These are phyloP conservation scores for Micromussa lordhowensis DNA, from an alignment of 92 coral and sea anemone species.

Conservation along the genomic window DNA sequence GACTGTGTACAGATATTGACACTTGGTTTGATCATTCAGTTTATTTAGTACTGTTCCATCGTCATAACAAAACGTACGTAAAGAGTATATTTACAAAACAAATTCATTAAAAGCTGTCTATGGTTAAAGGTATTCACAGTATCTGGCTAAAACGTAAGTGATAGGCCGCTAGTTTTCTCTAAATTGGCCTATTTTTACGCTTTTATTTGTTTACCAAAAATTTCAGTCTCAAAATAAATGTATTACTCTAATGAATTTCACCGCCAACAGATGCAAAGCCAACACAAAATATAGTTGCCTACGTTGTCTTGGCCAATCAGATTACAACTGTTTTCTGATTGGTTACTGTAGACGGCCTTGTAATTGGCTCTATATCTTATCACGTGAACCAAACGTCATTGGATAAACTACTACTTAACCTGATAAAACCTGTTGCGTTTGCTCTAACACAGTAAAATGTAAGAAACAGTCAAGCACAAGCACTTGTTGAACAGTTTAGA, in stretches of 20 bases:
- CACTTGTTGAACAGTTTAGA: not conserved
- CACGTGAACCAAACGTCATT: not conserved
- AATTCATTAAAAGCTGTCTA: not conserved
- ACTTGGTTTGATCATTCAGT: not conserved
- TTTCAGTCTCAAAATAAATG: not conserved
- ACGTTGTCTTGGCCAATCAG: not conserved
- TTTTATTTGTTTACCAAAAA: not conserved
- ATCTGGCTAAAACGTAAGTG: not conserved
- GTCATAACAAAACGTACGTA: not conserved
- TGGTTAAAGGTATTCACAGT: not conserved
- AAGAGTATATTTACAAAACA: not conserved
- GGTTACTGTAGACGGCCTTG: not conserved
- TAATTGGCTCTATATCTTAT: not conserved
- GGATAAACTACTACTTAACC: not conserved
- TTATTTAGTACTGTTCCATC: not conserved
- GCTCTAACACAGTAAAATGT: no score
- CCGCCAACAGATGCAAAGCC: no score
- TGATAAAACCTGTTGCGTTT: not conserved
- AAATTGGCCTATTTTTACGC: not conserved
- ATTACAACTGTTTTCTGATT: not conserved
- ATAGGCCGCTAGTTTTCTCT: not conserved
- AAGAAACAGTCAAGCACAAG: not conserved
- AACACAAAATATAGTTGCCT: no score
- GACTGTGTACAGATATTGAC: not conserved
- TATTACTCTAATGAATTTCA: no score